These are phyloP conservation scores for Lontra canadensis DNA, from an alignment of 2,113 vertebrate species.

Conservation along the genomic window DNA sequence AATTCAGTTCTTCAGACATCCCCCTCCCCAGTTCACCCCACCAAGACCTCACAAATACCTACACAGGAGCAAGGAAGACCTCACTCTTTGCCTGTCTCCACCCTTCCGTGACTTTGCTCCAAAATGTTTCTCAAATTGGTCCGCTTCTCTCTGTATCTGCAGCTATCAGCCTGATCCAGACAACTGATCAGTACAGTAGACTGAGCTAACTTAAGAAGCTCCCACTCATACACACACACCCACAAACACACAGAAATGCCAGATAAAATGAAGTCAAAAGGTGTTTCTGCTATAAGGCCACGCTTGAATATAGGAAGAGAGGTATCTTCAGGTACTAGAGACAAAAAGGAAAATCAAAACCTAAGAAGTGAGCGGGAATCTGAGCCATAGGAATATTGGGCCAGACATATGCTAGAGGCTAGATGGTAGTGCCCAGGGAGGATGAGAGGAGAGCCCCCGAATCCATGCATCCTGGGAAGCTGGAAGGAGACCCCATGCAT, in stretches of 20 bases:
- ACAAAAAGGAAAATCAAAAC: constrained; percentile 1
- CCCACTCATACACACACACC: not conserved
- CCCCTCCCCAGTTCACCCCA: not conserved
- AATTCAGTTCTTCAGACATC: not conserved
- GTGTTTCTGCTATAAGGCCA: not conserved
- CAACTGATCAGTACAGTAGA: not conserved
- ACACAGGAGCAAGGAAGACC: not conserved
- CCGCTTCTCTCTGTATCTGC: not conserved
- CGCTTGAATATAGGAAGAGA: not conserved
- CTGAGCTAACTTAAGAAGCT: not conserved
- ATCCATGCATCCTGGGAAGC: not conserved
- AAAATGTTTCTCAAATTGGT: not conserved
- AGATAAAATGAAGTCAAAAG: not conserved
- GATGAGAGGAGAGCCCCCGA: not conserved
- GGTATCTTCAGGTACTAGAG: not conserved
- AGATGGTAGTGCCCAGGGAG: not conserved
- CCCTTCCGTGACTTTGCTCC: not conserved
- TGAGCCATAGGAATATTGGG: not conserved
- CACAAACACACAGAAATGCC: not conserved
- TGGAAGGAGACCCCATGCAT: not conserved
- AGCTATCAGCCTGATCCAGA: not conserved
- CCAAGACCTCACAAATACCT: not conserved
- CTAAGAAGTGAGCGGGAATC: not conserved
- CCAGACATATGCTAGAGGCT: constrained; percentile 47
- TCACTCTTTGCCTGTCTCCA: not conserved